Base-by-base conservation (phyloP, 2,113 vertebrate genomes). In the Sylvietta virens region DNA sequence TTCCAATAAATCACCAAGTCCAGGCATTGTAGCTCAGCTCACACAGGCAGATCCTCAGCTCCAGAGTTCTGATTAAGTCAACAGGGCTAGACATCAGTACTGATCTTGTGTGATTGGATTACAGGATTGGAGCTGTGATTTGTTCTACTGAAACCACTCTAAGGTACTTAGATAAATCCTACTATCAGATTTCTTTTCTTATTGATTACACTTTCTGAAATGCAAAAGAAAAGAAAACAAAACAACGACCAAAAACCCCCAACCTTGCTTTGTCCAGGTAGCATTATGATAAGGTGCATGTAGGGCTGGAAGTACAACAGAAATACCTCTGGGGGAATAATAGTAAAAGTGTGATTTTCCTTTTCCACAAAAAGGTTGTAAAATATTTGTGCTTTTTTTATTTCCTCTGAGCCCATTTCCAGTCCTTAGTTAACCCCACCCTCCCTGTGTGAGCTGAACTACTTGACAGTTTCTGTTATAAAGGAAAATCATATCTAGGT, bases 81-180 rank as follows among this genome's bases (percentile, higher is more conserved):
- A 0, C 37, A 35, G 72, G 86, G 54, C 76, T 13, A 9, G 78
- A 62, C 69, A 82, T 66, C 21, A 57, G 53, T 24, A 30, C 83
- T 94, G 83, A 64, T 83, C 80, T 54, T 42, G 26, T 61, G 57
- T 91, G 83, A 92, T 78, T 62, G 77, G 83, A 96, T 95, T 94
- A 92, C 65, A 72, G 81, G 80, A 87, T 35, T 94, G 81, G 76
- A 84, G 89, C 81, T 81, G 53, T 76, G 61, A 81, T 91, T 94
- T 89, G 61, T 86, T 70, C 53, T 39, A 19, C 67, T 94, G 87
- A 95, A 94, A 74, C 58, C 64, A 53, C 57, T 80, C 44, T 70
- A 62, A 88, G 60, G 87, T 79, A 81, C 56, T 95, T 95, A 79
- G 72, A 88, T 51, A 92, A 86, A 92, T 83, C 77, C 65, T 64